Base-by-base conservation (phyloP, 2,888 invertebrate species). In the Xylophagus ater region DNA sequence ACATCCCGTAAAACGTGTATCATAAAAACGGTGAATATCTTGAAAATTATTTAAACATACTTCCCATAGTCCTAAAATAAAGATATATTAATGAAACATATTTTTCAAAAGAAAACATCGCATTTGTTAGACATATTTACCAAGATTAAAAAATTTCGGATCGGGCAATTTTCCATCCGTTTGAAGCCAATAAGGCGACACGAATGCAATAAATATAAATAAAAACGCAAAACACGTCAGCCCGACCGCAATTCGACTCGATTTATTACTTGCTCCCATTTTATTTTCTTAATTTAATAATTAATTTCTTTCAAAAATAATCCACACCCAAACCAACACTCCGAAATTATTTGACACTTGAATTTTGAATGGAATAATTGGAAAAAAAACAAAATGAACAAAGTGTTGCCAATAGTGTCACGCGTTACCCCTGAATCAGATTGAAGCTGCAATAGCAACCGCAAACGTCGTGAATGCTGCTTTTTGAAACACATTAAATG, bases 41-140 rank as follows among this genome's bases (percentile, higher is more conserved):
- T 83, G 78, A 58, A 90, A 92, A 30, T 82, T 74, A 52, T 80
- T 74, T 53, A 96, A 89, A 59, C 96, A 96, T 4, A 90, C 89
- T 63, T 90, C 84, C 96, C 96, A 96, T 23, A 96, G 69, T 20
- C 96, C 96, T 80, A 61, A 13, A 72, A 67, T 46, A 20, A 34
- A 44, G 23, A 31, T 12, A 10, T n/a, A 17, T 24, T 23, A n/a
- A n/a, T 33, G 9, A 19, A 20, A 20, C 20, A 33, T 10, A 12
- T 5, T 17, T 20, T 6, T 18, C 32, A 32, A 12, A 32, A 6
- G 12, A 6, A 14, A 8, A 4, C n/a, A 15, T 23, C 10, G 10
- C 21, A 9, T 21, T 21, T 7, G 21, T 21, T 21, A 5, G 6
- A 32, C 29, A 42, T 34, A 42, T 44, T 12, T 67, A 85, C 86